Conservation (phyloP, 92 coral and sea anemone species). For the Nematostella vectensis region DNA sequence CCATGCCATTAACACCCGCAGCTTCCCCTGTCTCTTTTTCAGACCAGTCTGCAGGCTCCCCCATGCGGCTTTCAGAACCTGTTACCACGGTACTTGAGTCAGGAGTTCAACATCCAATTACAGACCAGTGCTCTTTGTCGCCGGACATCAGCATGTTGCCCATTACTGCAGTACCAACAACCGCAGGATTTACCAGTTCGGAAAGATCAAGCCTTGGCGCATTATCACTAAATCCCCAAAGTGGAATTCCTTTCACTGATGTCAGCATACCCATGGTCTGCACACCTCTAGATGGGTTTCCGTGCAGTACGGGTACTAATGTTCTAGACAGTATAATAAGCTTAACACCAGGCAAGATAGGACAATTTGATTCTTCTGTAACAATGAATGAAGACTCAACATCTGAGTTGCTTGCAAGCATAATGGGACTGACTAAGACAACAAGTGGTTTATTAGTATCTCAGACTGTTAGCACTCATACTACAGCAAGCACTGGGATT, state of each 20-base stretch:
- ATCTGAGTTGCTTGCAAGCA: slow-evolving; percentile 45
- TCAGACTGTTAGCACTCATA: slow-evolving; percentile 10
- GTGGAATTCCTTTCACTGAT: not conserved
- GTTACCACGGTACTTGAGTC: slow-evolving; percentile 29
- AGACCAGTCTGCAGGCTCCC: not conserved
- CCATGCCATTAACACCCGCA: slow-evolving; percentile 6
- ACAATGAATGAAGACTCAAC: slow-evolving; percentile 57
- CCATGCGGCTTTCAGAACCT: not conserved
- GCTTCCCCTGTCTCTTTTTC: slow-evolving; percentile 17
- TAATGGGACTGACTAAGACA: slow-evolving; percentile 20
- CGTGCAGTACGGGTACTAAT: not conserved
- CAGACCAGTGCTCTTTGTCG: no score
- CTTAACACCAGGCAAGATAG: not conserved
- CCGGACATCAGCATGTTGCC: not conserved
- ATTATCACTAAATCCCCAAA: no score
- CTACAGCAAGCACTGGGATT: slow-evolving; percentile 8
- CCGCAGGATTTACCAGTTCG: not conserved
- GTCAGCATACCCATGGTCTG: not conserved
- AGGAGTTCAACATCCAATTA: slow-evolving; percentile 9
- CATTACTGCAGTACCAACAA: not conserved
- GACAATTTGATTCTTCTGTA: slow-evolving; percentile 27
- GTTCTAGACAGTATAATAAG: slow-evolving; percentile 13
- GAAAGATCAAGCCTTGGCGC: no score
- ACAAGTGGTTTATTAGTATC: slow-evolving; percentile 11
- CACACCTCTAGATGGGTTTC: not conserved